Percentiles rank a stretch among this genome's conserved stretches.
Conservation (phyloP, 2,888 invertebrate species). For the Ectobius pallidus region DNA sequence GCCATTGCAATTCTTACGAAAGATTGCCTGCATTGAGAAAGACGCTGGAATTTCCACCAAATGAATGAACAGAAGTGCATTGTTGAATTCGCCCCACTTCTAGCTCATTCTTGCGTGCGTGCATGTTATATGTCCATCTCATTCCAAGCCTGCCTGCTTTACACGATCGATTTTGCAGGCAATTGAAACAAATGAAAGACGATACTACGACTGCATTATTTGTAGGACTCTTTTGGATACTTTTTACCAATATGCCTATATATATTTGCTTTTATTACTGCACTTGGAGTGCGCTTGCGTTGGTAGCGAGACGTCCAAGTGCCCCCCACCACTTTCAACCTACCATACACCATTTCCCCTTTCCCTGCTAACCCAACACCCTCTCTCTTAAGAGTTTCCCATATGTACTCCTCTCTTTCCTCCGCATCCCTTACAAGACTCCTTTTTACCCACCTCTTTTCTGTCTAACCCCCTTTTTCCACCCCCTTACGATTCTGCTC, state of each 20-base stretch:
- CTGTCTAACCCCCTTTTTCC: slow-evolving; percentile 17
- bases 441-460: slow-evolving; percentile 25
- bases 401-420: slow-evolving; percentile 2
- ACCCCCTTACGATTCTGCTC: slow-evolving; percentile 27
- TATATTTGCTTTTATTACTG: slow-evolving; percentile 20
- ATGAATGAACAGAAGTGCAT: too few relatives aligned
- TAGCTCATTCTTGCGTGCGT: too few relatives aligned
- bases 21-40: too few relatives aligned
- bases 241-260: slow-evolving; percentile 8
- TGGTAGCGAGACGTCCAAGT: slow-evolving; percentile 4
- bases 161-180: background rate
- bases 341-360: background rate
- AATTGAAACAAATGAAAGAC: background rate
- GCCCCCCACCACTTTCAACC: slow-evolving; percentile 4
- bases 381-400: slow-evolving; percentile 21
- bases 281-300: slow-evolving; percentile 19
- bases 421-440: slow-evolving; percentile 5
- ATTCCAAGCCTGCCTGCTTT: background rate
- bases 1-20: too few relatives aligned
- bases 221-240: background rate
- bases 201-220: background rate
- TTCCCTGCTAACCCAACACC: background rate
- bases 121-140: background rate
- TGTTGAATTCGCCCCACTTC: too few relatives aligned
- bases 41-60: too few relatives aligned